Evolutionary conservation across 53 echinoderm and acorn worm species (phyloP), one percentile per base, ranked within the genome.

Genomic region (Astropecten irregularis): DNA sequence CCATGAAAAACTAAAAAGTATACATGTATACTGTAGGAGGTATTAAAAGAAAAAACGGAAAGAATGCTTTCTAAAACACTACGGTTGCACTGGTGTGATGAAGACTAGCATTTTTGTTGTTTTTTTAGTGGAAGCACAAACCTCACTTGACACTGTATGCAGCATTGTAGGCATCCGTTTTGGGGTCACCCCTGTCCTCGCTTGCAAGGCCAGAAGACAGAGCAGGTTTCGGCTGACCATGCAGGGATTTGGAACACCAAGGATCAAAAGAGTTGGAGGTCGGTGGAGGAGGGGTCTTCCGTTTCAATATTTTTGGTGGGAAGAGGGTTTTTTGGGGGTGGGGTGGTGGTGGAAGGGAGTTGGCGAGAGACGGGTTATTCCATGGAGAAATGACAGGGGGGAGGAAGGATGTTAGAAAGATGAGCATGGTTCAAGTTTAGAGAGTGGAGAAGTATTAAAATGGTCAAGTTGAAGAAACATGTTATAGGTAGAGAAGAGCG

Each of bases 111-210:
- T n/a, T n/a, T n/a, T n/a, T n/a, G n/a, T n/a, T n/a, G n/a, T n/a
- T n/a, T n/a, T n/a, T n/a, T n/a, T 40, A 28, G 33, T 32, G 30
- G 46, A 28, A 79, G 48, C 25, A 79, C 79, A 56, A 79, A 79
- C 79, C 79, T 79, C 79, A 79, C 79, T 61, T 79, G 44, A 79
- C 79, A 61, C 79, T 79, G 79, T 79, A 79, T 26, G 79, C 79
- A 5, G 79, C 79, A 9, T 79, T 79, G 79, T 79, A 79, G 79
- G 79, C 79, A 0, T 79, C 79, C 49, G 79, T 79, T 46, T 79
- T 79, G 28, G 40, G 58, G 38, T 58, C 59, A 16, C 58, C 57
- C 60, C 60, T 38, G 16, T 79, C 79, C 61, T 79, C 79, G n/a
- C 10, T 62, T 22, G 2, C 27, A 61, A 40, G 62, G 47, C 79